Evolutionary conservation across 2,113 vertebrate genomes (phyloP), one percentile per base, ranked within the genome.

Genomic region (Glaucomys volans): DNA sequence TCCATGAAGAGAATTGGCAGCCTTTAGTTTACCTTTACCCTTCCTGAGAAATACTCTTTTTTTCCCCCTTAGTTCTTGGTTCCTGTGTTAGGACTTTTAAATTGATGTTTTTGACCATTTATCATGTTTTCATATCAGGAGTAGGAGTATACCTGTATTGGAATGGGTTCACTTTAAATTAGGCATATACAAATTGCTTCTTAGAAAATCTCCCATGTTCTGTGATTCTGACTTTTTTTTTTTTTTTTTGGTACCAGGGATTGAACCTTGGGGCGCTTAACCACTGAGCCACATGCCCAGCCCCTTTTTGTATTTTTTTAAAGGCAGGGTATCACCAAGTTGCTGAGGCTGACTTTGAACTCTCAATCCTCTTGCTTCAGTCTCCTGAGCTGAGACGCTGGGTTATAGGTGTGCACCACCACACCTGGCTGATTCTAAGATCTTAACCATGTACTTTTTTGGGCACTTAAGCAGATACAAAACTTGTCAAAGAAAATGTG

Each of bases 1-100:
- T 52, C 44, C 37, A 52, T 42, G 28, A 62, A 95, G 67, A 54
- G 37, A 76, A 87, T 96, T 91, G 87, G 57, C 11, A 12, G 10
- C 86, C 26, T 83, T 90, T 52, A 28, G 17, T 74, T 94, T 79
- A 80, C 42, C 14, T 80, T 95, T 79, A 47, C 22, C 42, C n/a
- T 22, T 94, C 64, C 54, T 95, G 37, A 94, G 75, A 94, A 84
- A 89, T 0, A 52, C 5, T 77, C 8, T 30, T 10, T 28, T 62
- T 44, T 44, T n/a, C n/a, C 59, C 44, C 75, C 74, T 62, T 71
- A 75, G 32, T 88, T 80, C 28, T 95, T 3, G 90, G 87, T 96
- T 79, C 52, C 57, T 77, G 28, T 81, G 52, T 89, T 95, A 72
- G 40, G 44, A 82, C 95, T 95, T 90, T 71, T 93, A 64, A 80